Conservation (phyloP, 2,888 invertebrate species). For the Noctua janthe region DNA sequence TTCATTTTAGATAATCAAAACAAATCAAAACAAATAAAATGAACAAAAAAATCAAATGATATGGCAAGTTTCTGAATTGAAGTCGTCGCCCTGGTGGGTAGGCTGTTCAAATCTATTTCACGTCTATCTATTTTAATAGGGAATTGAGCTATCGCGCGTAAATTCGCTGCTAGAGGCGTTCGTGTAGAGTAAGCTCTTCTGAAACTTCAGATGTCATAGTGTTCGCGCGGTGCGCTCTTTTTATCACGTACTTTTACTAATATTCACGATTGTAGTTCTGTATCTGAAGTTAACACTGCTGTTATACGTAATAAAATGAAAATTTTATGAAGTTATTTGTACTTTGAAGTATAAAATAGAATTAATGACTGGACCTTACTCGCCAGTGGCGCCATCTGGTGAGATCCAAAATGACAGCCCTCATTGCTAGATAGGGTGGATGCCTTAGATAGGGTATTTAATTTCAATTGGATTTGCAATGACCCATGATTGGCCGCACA, state of each 20-base stretch:
- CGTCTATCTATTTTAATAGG: not conserved
- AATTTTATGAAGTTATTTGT: no score
- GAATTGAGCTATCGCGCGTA: not conserved
- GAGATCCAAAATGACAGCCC: no score
- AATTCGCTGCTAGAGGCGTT: not conserved
- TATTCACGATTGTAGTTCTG: not conserved
- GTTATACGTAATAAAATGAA: no score
- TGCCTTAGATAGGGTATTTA: not conserved
- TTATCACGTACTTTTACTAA: not conserved
- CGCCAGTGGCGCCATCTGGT: no score
- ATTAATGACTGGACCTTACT: no score
- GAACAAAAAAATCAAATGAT: not conserved
- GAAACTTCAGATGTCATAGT: not conserved
- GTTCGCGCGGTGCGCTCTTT: not conserved
- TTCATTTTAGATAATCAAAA: not conserved
- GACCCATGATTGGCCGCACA: not conserved
- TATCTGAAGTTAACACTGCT: no score
- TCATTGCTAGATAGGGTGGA: not conserved
- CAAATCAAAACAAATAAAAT: not conserved
- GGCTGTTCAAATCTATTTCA: not conserved
- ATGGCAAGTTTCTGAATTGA: not conserved
- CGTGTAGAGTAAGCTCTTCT: not conserved
- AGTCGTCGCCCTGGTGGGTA: not conserved
- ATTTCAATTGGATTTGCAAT: no score
- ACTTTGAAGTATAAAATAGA: no score